These are phyloP conservation scores for Strix uralensis DNA, from an alignment of 2,113 vertebrate species.

Conservation along the genomic window DNA sequence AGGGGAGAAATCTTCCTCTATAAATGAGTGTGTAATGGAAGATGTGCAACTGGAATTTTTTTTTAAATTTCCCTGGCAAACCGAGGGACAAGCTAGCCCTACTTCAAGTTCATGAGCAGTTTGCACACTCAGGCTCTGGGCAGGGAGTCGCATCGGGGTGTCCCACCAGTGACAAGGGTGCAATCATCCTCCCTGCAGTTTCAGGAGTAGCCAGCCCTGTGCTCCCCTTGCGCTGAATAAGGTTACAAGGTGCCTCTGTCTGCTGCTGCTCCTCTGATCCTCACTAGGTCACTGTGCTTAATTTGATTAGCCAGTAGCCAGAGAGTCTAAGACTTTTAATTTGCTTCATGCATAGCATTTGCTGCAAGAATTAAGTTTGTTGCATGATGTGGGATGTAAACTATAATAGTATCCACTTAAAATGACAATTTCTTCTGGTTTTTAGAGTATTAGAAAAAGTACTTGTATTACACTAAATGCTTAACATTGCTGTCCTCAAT, in stretches of 20 bases:
- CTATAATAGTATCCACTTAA: neutral
- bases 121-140: neutral
- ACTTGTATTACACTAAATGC: neutral
- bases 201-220: neutral
- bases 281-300: accelerated
- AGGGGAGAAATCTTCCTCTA: neutral
- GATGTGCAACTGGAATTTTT: neutral
- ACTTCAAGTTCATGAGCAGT: neutral
- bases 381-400: neutral
- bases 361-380: neutral
- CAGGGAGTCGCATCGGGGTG: accelerated
- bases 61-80: accelerated
- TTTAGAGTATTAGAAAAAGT: neutral
- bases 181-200: neutral
- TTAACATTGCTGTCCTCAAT: neutral
- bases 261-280: neutral
- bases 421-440: neutral
- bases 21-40: neutral
- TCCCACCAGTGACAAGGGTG: neutral
- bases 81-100: neutral
- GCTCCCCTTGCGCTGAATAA: neutral
- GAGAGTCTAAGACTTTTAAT: neutral
- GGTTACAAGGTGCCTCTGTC: neutral
- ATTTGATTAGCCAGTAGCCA: neutral
- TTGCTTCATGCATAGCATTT: neutral